Conservation (phyloP, 1,140 invertebrate genomes). For the Tetramorium simillimum region DNA sequence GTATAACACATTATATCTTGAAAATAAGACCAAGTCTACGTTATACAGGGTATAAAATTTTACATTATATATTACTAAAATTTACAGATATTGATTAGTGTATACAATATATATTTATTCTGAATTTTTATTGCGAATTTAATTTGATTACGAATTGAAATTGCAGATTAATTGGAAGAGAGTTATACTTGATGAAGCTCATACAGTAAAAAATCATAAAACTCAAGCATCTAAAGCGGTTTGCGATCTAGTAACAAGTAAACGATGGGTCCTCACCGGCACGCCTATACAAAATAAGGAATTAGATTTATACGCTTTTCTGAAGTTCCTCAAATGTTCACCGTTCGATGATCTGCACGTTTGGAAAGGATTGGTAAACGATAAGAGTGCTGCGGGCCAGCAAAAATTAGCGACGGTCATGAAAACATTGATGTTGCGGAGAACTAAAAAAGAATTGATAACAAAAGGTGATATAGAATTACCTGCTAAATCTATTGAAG, state of each 20-base stretch:
- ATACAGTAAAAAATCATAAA: conserved; percentile 95
- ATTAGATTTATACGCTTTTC: conserved; percentile 93
- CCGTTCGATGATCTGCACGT: conserved; percentile 94
- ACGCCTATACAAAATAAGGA: conserved; percentile 98
- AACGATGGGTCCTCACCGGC: conserved; percentile 95
- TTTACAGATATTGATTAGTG: conserved; percentile 3
- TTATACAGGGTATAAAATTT: conserved; percentile 72
- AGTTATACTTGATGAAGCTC: conserved; percentile 97
- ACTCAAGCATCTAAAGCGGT: conserved; percentile 90
- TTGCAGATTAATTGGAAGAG: conserved; percentile 91
- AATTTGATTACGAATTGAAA: background rate
- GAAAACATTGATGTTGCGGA: conserved; percentile 92
- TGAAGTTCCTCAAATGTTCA: conserved; percentile 94
- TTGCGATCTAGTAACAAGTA: conserved; percentile 87
- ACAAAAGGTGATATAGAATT: conserved; percentile 87
- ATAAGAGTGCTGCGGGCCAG: conserved; percentile 90
- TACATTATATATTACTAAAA: conserved; percentile 64
- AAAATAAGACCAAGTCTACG: conserved; percentile 80
- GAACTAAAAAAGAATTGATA: conserved; percentile 93
- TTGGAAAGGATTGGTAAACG: conserved; percentile 89
- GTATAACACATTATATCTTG: conserved; percentile 88
- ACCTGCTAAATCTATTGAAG: conserved; percentile 88
- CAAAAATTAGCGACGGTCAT: conserved; percentile 92
- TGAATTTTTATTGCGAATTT: too few species aligned
- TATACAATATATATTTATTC: background rate